Conservation (phyloP, 2,797 vertebrate genomes). For the Parotocinclus haroldoi region DNA sequence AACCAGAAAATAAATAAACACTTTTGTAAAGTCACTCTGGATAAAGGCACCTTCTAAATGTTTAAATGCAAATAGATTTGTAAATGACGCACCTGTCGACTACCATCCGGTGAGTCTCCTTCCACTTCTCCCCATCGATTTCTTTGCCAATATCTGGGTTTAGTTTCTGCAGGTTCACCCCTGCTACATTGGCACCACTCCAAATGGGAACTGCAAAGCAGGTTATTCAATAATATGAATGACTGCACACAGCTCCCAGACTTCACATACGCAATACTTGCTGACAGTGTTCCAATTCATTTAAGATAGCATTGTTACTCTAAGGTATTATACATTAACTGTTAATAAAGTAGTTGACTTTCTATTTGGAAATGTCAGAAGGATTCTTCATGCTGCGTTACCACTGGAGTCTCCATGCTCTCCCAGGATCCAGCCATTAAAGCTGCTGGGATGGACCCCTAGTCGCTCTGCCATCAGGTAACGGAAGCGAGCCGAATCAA, state of each 20-base stretch:
- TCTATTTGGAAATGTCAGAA: not conserved
- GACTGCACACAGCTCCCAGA: not conserved
- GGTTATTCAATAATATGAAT: not conserved
- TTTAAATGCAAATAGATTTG: not conserved
- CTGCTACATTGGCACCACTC: conserved; percentile 91
- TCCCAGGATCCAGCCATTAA: conserved; percentile 92
- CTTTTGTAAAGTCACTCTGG: not conserved
- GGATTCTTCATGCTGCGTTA: conserved; percentile 52
- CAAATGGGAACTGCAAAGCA: conserved; percentile 85
- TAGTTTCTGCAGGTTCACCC: conserved; percentile 86
- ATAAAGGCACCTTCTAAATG: not conserved
- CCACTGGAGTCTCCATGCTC: conserved; percentile 96
- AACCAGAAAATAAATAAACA: too few relatives aligned
- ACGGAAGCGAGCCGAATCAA: conserved; percentile 93
- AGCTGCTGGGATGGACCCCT: conserved; percentile 85
- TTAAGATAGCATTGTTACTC: too few relatives aligned
- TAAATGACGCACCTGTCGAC: conserved; percentile 80
- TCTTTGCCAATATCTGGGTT: conserved; percentile 86
- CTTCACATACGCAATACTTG: not conserved
- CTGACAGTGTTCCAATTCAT: too few relatives aligned
- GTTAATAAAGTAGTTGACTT: not conserved
- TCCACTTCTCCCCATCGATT: conserved; percentile 86
- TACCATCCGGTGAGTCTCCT: conserved; percentile 87
- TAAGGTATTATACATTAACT: too few relatives aligned
- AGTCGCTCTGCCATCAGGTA: conserved; percentile 88